Evolutionary conservation across 2,113 vertebrate species (phyloP).

Genomic region (Lontra canadensis): DNA sequence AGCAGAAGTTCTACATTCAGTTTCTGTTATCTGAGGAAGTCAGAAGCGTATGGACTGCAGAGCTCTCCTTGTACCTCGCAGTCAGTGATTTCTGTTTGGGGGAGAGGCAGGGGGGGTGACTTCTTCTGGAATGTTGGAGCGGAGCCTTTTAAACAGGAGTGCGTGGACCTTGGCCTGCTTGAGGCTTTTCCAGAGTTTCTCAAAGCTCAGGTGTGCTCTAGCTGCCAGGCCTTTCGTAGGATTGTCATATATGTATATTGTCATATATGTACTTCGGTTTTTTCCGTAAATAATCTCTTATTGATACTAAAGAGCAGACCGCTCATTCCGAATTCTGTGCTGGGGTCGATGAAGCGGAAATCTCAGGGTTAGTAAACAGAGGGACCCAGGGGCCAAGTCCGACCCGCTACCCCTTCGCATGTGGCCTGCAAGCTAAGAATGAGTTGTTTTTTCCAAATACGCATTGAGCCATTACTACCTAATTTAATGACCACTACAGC

Average conservation of each 20-base stretch:
- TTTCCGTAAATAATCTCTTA: background rate
- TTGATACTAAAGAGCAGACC: background rate
- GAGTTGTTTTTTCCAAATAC: background rate
- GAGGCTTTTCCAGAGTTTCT: background rate
- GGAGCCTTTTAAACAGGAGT: background rate
- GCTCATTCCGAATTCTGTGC: background rate
- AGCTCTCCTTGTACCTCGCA: background rate
- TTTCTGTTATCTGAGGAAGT: background rate
- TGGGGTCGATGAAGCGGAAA: background rate
- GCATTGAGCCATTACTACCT: constrained; percentile 44
- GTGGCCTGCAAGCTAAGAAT: background rate
- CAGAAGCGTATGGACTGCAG: background rate
- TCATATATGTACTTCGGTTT: background rate
- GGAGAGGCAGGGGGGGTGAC: too few species aligned
- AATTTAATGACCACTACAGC: constrained; percentile 43
- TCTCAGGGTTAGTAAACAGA: background rate
- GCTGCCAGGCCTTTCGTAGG: background rate
- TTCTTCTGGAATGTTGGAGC: background rate
- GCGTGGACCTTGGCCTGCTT: background rate
- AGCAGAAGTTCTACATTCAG: background rate
- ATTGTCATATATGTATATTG: background rate
- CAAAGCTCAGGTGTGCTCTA: background rate
- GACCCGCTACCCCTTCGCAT: background rate
- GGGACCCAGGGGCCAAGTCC: background rate
- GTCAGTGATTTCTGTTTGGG: background rate